Conservation (phyloP, 1,140 invertebrate species). For the Polyergus mexicanus region DNA sequence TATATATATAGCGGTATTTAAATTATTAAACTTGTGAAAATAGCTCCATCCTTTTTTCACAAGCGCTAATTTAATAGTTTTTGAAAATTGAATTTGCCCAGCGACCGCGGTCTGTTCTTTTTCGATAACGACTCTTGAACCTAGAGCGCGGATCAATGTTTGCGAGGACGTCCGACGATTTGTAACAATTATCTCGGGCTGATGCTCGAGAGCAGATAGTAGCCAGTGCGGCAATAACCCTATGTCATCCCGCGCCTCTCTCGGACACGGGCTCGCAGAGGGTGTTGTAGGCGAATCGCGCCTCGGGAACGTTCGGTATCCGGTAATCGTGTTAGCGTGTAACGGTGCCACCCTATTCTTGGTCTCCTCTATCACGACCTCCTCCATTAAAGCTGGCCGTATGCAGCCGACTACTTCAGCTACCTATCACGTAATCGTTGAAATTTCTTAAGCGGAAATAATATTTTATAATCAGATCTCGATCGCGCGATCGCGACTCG, state of each 20-base stretch:
- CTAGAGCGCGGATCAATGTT: constrained; percentile 68
- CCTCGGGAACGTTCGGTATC: constrained; percentile 72
- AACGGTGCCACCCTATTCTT: constrained; percentile 71
- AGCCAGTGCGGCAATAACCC: constrained; percentile 74
- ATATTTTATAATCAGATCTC: constrained; percentile 61
- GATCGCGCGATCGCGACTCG: background rate
- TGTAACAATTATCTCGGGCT: constrained; percentile 78
- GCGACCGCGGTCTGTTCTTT: constrained; percentile 3
- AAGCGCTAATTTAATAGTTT: constrained; percentile 29
- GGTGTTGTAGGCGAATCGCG: constrained; percentile 62
- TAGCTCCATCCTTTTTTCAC: no score
- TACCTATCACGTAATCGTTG: constrained; percentile 21
- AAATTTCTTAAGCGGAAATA: constrained; percentile 23
- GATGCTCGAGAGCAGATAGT: constrained; percentile 68
- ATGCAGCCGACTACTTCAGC: background rate
- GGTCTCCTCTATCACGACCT: constrained; percentile 55
- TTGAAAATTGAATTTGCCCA: background rate
- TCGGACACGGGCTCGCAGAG: constrained; percentile 63
- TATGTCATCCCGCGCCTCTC: constrained; percentile 71
- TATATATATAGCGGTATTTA: background rate
- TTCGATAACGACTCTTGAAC: constrained; percentile 36
- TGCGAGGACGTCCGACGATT: constrained; percentile 70
- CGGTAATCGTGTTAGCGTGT: constrained; percentile 78
- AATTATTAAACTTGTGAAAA: constrained; percentile 22
- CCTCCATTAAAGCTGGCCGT: constrained; percentile 52